Conservation (phyloP, 2,888 invertebrate species). For the Mimumesa dahlbomi region DNA sequence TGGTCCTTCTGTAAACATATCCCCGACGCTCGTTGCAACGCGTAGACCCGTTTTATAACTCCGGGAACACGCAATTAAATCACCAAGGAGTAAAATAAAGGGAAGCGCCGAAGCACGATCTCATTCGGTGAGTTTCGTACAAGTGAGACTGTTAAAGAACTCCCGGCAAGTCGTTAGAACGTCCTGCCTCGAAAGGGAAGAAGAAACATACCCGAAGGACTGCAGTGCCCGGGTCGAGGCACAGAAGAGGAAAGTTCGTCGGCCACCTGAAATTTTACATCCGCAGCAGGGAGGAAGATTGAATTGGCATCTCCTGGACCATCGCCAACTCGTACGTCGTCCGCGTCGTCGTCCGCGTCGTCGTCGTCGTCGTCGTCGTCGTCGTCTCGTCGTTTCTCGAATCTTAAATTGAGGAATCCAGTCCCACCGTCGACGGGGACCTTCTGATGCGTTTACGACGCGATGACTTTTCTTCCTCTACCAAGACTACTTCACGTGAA, state of each 20-base stretch:
- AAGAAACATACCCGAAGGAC: constrained; percentile 50
- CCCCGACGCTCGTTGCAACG: too few relatives aligned
- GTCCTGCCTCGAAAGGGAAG: constrained; percentile 20
- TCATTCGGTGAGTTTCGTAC: not conserved
- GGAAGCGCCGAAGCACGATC: not conserved
- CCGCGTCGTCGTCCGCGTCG: too few relatives aligned
- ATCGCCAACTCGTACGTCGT: constrained; percentile 69
- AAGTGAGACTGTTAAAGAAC: constrained; percentile 23
- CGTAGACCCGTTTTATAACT: not conserved
- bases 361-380: constrained; percentile 36
- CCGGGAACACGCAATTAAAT: constrained; percentile 22
- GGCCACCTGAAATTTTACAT: constrained; percentile 68
- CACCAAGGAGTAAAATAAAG: not conserved
- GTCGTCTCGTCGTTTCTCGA: constrained; percentile 62
- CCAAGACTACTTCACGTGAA: constrained; percentile 5
- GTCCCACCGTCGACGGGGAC: constrained; percentile 40
- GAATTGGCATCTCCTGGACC: constrained; percentile 74
- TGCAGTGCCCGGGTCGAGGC: constrained; percentile 45
- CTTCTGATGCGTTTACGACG: constrained; percentile 41
- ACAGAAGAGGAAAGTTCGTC: constrained; percentile 64
- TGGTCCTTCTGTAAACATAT: too few relatives aligned
- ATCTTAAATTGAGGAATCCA: constrained; percentile 67
- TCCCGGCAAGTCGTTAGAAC: constrained; percentile 22
- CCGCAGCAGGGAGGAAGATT: constrained; percentile 69
- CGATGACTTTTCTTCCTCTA: constrained; percentile 22